These are phyloP conservation scores for Xestia ashworthii DNA, from an alignment of 2,888 invertebrate genomes.

Conservation along the genomic window DNA sequence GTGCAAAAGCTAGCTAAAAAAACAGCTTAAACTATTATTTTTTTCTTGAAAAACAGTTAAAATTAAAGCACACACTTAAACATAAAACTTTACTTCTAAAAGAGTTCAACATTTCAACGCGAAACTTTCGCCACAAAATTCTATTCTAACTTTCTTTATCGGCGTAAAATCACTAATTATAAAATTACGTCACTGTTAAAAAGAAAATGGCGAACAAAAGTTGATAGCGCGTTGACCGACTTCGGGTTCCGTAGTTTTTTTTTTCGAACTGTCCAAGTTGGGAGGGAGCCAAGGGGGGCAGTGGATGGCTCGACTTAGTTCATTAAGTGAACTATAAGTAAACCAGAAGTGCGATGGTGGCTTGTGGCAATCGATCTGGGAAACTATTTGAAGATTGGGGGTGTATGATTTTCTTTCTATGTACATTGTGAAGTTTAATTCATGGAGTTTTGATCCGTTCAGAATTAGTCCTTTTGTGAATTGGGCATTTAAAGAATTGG, in stretches of 20 bases:
- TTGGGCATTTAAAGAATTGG: too few species aligned
- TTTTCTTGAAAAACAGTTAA: not conserved
- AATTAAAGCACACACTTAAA: not conserved
- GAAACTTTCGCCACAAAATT: slow-evolving; percentile 2
- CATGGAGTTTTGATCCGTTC: not conserved
- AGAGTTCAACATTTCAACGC: not conserved
- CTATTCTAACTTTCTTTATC: slow-evolving; percentile 16
- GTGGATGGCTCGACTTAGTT: slow-evolving; percentile 58
- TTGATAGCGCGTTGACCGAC: slow-evolving; percentile 55
- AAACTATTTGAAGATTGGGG: slow-evolving; percentile 46
- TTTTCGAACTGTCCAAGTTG: slow-evolving; percentile 56
- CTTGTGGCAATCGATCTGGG: slow-evolving; percentile 52
- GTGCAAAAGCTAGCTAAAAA: slow-evolving; percentile 2
- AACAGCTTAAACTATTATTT: too few species aligned
- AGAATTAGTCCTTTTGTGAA: too few species aligned
- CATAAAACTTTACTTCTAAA: not conserved
- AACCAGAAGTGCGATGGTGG: slow-evolving; percentile 47
- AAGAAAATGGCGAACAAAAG: slow-evolving; percentile 40
- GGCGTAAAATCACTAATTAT: slow-evolving; percentile 34
- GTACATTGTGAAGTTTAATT: not conserved
- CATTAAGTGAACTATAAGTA: slow-evolving; percentile 66
- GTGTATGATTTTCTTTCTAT: not conserved
- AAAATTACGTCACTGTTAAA: slow-evolving; percentile 45
- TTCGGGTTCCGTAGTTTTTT: slow-evolving; percentile 32
- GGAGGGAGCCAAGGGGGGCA: slow-evolving; percentile 55